Percentiles rank a stretch among this genome's conserved stretches.
Conservation (phyloP, 2,888 invertebrate species). For the Eledone cirrhosa region DNA sequence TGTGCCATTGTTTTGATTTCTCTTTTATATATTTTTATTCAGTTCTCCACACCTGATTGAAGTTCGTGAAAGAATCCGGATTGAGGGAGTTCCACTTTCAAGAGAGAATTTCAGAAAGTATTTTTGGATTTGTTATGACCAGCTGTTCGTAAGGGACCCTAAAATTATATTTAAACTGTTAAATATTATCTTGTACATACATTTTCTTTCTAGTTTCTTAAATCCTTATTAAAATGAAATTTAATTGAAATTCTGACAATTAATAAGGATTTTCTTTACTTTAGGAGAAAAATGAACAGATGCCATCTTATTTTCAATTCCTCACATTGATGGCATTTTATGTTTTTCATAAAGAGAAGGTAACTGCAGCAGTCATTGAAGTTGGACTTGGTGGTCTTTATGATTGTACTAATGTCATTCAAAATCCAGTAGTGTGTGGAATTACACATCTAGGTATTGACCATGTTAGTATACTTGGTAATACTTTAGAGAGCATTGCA, state of each 20-base stretch:
- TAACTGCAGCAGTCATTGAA: constrained; percentile 91
- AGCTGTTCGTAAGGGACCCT: constrained; percentile 48
- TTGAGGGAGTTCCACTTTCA: constrained; percentile 83
- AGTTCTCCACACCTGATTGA: constrained; percentile 95
- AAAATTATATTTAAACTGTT: constrained; percentile 46
- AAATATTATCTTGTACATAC: background rate
- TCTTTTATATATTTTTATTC: constrained; percentile 33
- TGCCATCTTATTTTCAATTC: constrained; percentile 95
- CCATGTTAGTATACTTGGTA: constrained; percentile 85
- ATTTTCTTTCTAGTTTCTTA: background rate
- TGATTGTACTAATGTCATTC: constrained; percentile 93
- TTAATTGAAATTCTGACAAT: too few relatives aligned
- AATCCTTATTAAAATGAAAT: background rate
- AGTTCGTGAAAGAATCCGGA: constrained; percentile 88
- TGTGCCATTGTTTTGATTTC: background rate
- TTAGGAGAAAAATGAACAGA: constrained; percentile 67
- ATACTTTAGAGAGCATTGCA: constrained; percentile 86
- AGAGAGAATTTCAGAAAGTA: constrained; percentile 78
- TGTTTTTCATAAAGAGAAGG: constrained; percentile 80
- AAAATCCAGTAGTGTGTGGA: constrained; percentile 85
- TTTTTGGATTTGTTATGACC: constrained; percentile 84
- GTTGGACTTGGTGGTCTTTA: constrained; percentile 96
- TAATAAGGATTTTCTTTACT: too few relatives aligned
- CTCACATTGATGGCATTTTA: constrained; percentile 90
- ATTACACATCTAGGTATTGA: constrained; percentile 91